Conservation (phyloP, 2,113 vertebrate species). For the Macquaria australasica region DNA sequence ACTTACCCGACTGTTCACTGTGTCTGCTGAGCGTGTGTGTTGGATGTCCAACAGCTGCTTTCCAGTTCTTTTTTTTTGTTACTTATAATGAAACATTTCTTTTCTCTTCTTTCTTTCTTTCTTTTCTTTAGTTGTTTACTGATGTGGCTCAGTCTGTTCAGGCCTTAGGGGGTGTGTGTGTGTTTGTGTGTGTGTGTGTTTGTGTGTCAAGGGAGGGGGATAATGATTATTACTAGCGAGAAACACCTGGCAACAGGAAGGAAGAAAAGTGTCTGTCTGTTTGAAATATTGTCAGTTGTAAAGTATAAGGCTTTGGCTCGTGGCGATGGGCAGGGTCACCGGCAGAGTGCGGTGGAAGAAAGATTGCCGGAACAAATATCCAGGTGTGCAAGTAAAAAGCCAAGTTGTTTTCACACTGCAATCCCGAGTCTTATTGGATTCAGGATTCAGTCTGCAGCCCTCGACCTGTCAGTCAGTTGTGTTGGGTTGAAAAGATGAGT, state of each 20-base stretch:
- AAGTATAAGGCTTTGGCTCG: conserved; percentile 28
- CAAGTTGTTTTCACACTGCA: too few species aligned
- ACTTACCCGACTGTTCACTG: background rate
- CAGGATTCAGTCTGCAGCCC: too few species aligned
- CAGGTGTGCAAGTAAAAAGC: too few species aligned
- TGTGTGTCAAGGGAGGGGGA: background rate
- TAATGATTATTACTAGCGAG: conserved; percentile 52
- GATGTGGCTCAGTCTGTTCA: conserved; percentile 32
- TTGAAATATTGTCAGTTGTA: conserved; percentile 25
- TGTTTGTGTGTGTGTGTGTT: conserved; percentile 8
- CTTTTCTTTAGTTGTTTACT: conserved; percentile 38
- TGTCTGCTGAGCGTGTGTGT: background rate
- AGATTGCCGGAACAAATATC: too few species aligned
- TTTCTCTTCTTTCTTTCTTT: background rate
- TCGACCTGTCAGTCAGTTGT: too few species aligned
- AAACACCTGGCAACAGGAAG: conserved; percentile 65
- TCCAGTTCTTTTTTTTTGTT: conserved; percentile 3
- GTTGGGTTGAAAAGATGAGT: too few species aligned
- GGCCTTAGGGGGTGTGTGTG: conserved; percentile 29
- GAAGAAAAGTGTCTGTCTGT: conserved; percentile 27
- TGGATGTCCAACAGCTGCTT: conserved; percentile 27
- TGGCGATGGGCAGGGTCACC: conserved; percentile 1
- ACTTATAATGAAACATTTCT: background rate
- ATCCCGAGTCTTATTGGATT: too few species aligned
- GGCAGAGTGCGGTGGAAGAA: background rate